These are phyloP conservation scores for Canis aureus DNA, from an alignment of 2,113 vertebrate genomes.

Conservation along the genomic window DNA sequence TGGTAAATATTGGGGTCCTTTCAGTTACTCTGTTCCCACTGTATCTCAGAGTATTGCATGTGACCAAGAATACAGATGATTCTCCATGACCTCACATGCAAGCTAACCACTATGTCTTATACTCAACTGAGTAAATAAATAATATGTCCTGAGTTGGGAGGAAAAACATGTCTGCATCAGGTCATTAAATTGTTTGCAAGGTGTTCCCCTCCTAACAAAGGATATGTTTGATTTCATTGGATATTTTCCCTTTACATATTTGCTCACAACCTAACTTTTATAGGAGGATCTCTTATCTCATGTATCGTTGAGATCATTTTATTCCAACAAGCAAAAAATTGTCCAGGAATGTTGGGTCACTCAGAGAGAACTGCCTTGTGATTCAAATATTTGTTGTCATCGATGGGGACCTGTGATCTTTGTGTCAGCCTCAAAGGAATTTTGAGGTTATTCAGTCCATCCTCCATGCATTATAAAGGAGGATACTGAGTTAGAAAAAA, in stretches of 20 bases:
- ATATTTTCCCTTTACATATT: background rate
- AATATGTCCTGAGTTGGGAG: background rate
- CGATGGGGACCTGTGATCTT: background rate
- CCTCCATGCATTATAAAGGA: background rate
- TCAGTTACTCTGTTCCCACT: background rate
- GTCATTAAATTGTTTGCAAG: background rate
- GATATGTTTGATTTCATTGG: accelerated
- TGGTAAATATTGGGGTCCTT: too few species aligned
- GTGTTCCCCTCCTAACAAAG: background rate
- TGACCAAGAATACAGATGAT: background rate
- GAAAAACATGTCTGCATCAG: background rate
- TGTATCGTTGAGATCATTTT: background rate
- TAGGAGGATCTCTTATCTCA: background rate
- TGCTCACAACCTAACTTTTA: background rate
- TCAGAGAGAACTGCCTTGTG: background rate
- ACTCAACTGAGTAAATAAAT: background rate
- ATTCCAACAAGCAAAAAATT: background rate
- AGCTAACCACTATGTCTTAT: background rate
- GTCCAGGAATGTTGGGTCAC: background rate
- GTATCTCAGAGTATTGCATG: background rate
- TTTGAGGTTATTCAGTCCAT: background rate
- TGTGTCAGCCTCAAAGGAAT: background rate
- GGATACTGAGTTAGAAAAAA: background rate
- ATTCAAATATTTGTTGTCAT: background rate
- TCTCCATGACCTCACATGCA: background rate